Conservation (phyloP, 2,113 vertebrate species). For the Telmatochromis brachygnathus region DNA sequence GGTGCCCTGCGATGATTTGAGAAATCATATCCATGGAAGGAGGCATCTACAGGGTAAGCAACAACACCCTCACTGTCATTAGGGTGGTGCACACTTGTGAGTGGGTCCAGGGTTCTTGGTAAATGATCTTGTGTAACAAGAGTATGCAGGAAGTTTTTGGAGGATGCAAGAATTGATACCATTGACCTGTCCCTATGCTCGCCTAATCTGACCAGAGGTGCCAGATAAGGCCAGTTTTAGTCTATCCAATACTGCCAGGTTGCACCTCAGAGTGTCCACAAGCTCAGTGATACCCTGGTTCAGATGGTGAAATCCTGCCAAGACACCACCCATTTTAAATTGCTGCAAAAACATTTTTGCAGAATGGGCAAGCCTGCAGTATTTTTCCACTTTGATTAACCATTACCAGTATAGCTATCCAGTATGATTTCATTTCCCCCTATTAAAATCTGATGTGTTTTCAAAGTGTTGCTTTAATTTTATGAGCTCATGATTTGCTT, state of each 20-base stretch:
- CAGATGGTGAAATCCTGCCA: not conserved
- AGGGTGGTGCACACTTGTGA: not conserved
- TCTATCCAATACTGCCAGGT: not conserved
- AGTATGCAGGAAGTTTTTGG: not conserved
- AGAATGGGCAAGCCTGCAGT: not conserved
- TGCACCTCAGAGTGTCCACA: not conserved
- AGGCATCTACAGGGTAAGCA: not conserved
- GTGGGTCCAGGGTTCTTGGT: not conserved
- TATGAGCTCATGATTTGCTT: not conserved
- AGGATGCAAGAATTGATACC: not conserved
- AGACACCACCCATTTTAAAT: not conserved
- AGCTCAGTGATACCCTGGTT: not conserved
- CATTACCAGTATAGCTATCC: not conserved
- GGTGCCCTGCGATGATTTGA: not conserved
- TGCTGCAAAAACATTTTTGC: not conserved
- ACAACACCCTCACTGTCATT: not conserved
- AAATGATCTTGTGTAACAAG: fast-evolving
- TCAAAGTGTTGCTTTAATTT: not conserved
- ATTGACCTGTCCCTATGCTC: not conserved
- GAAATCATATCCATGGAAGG: not conserved
- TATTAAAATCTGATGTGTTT: not conserved
- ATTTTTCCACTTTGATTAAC: not conserved
- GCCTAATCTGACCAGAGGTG: not conserved
- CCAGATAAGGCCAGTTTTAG: not conserved
- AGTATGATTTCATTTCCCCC: not conserved